Evolutionary conservation across 1,140 invertebrate genomes (phyloP), one percentile per base, ranked within the genome.

Genomic region (Camponotus floridanus): DNA sequence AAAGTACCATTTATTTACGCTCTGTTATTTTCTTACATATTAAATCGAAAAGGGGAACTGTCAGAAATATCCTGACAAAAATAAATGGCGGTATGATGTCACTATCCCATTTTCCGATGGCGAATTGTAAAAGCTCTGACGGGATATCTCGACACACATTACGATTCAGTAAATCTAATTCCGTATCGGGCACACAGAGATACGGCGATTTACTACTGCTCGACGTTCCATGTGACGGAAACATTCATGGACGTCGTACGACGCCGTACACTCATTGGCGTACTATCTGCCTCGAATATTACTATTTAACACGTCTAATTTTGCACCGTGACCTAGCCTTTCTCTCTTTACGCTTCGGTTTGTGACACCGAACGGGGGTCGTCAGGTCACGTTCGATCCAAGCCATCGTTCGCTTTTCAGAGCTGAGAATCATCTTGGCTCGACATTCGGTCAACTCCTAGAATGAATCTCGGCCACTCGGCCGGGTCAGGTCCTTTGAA

Each of bases 391-490:
- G 65, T 78, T 86, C 84, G 84, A 83, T 89, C 67, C 48, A 45
- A 57, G 55, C 51, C 78, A 68, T 57, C 61, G 51, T 62, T 64
- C 81, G 74, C 55, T 61, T 90, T 90, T 74, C 85, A 73, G 51
- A 78, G 59, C 36, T 33, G 61, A 85, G 85, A 88, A 70, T 71
- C 61, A 85, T 88, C 74, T 88, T 73, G 83, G 31, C 51, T 51
- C 61, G 64, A 80, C 71, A 76, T 91, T 80, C 65, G 86, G 86
- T 88, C 88, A 90, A 76, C 85, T 85, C 67, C 65, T 76, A 85
- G 85, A 90, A 88, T 87, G 85, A 74, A 91, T 91, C 62, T 91
- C 90, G 90, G 88, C 90, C 90, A 91, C 79, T 91, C 90, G 88
- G 91, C 55, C 86, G 87, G 85, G 88, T 90, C 83, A 86, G 81